Evolutionary conservation across 1,140 invertebrate genomes (phyloP).

Genomic region (Eriocheir sinensis): DNA sequence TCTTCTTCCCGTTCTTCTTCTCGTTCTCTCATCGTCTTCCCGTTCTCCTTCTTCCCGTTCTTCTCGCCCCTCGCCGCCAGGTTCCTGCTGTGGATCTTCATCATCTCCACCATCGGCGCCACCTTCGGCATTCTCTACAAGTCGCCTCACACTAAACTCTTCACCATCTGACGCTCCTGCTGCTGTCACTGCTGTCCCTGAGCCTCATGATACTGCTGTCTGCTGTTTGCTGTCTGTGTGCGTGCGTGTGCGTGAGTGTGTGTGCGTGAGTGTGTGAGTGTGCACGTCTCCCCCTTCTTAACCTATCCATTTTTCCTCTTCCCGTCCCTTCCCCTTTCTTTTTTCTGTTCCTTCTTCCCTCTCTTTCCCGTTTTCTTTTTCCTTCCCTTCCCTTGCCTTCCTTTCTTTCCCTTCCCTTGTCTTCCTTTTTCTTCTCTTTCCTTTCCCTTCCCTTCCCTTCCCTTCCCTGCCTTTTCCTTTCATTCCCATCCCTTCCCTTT

Average conservation of each 20-base stretch:
- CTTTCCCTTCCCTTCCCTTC: not conserved
- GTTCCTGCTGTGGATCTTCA: slow-evolving; percentile 81
- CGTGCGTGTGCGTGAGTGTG: too few relatives aligned
- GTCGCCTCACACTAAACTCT: slow-evolving; percentile 82
- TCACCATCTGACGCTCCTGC: slow-evolving; percentile 79
- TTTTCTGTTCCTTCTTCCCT: too few relatives aligned
- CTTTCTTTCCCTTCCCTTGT: not conserved
- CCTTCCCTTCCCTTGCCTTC: too few relatives aligned
- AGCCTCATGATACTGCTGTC: too few relatives aligned
- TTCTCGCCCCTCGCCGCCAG: slow-evolving; percentile 67
- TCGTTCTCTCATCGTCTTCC: not conserved
- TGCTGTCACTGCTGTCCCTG: too few relatives aligned
- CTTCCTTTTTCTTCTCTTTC: not conserved
- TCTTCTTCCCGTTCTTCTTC: not conserved
- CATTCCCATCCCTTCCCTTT: not conserved
- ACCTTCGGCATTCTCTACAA: slow-evolving; percentile 82
- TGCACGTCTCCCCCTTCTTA: not conserved
- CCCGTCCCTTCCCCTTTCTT: too few relatives aligned
- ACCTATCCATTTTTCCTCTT: too few relatives aligned
- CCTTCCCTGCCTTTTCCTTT: not conserved
- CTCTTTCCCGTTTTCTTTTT: too few relatives aligned
- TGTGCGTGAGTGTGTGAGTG: too few relatives aligned
- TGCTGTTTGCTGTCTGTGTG: too few relatives aligned
- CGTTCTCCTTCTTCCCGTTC: too few relatives aligned
- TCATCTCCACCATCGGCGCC: slow-evolving; percentile 80